Percentiles rank a stretch among this genome's conserved stretches.
These are phyloP conservation scores for Eupeodes corollae DNA, from an alignment of 1,140 invertebrate genomes.

Conservation along the genomic window DNA sequence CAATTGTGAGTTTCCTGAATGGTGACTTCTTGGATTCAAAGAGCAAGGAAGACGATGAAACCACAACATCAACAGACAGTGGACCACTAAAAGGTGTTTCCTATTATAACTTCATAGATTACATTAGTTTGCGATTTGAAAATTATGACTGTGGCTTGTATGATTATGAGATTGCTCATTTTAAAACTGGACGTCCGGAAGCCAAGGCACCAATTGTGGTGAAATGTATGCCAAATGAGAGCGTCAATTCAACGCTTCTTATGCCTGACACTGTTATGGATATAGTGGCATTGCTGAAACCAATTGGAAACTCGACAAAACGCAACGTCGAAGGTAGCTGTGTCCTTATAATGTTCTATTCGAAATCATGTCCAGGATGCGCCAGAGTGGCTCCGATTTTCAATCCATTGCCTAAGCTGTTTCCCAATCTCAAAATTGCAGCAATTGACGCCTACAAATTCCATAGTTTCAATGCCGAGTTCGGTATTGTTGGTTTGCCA, in stretches of 20 bases:
- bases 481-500: slow-evolving; percentile 87
- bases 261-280: slow-evolving; percentile 27
- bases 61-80: no score
- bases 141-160: no score
- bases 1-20: no score
- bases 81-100: no score
- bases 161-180: no score
- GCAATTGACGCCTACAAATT: slow-evolving; percentile 83
- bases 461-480: slow-evolving; percentile 79
- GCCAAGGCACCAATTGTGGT: no score
- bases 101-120: no score
- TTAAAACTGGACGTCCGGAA: no score
- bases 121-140: no score
- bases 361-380: slow-evolving; percentile 80
- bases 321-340: slow-evolving; percentile 53
- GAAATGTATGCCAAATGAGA: no score
- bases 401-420: slow-evolving; percentile 70
- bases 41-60: no score
- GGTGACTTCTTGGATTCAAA: no score
- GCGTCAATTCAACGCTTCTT: slow-evolving; percentile 11
- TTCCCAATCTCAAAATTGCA: slow-evolving; percentile 75
- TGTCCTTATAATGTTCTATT: slow-evolving; percentile 77
- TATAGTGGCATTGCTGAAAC: slow-evolving; percentile 35
- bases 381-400: slow-evolving; percentile 78
- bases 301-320: slow-evolving; percentile 38